Evolutionary conservation across 2,797 vertebrate genomes (phyloP).

Genomic region (Emys orbicularis): DNA sequence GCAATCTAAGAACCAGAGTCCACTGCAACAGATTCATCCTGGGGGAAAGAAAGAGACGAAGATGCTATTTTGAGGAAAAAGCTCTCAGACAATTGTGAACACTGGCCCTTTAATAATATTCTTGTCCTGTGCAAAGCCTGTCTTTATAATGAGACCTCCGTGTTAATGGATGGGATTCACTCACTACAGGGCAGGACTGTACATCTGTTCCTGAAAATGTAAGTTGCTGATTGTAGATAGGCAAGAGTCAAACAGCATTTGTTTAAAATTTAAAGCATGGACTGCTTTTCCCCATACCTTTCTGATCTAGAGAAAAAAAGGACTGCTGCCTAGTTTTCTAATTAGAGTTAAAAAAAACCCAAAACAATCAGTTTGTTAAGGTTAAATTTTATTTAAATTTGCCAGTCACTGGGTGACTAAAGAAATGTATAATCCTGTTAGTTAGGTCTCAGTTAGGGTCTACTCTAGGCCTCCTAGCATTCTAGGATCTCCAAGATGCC

Average conservation of each 20-base stretch:
- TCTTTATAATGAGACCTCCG: not conserved
- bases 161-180: not conserved
- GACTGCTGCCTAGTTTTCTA: not conserved
- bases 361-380: not conserved
- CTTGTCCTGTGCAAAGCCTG: not conserved
- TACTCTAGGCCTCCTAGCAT: not conserved
- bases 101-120: not conserved
- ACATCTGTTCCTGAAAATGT: not conserved
- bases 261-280: fast-evolving
- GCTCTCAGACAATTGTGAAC: not conserved
- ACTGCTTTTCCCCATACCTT: not conserved
- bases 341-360: not conserved
- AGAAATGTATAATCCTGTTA: not conserved
- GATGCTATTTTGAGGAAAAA: not conserved
- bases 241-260: not conserved
- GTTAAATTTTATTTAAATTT: not conserved
- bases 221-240: not conserved
- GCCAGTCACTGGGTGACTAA: not conserved
- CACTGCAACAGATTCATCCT: not conserved
- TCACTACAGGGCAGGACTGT: not conserved
- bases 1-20: not conserved
- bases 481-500: not conserved
- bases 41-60: fast-evolving
- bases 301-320: not conserved
- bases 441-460: not conserved